These are phyloP conservation scores for Monopis laevigella DNA, from an alignment of 2,888 invertebrate species.

Conservation along the genomic window DNA sequence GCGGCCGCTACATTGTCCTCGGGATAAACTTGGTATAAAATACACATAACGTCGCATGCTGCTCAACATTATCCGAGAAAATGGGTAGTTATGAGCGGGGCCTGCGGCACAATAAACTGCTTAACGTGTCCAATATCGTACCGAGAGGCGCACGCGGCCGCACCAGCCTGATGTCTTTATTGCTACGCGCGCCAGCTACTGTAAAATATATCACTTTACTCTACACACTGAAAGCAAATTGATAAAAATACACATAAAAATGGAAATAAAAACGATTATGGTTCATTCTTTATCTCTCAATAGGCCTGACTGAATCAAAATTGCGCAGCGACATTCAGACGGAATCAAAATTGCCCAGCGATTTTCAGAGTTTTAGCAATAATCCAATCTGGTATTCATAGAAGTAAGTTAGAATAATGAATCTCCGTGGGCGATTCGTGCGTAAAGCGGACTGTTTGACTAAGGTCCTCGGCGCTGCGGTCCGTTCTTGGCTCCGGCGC, in stretches of 20 bases:
- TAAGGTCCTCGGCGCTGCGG: slow-evolving; percentile 42
- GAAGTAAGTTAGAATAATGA: slow-evolving; percentile 51
- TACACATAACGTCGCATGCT: slow-evolving; percentile 52
- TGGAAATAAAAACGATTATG: too few relatives aligned
- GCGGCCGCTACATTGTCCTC: not conserved
- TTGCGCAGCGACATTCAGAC: not conserved
- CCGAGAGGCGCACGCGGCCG: not conserved
- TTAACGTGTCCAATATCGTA: slow-evolving; percentile 24
- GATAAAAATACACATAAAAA: too few relatives aligned
- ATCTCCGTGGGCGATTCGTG: slow-evolving; percentile 60
- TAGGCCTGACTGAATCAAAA: too few relatives aligned
- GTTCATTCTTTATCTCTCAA: too few relatives aligned
- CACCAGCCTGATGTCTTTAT: slow-evolving; percentile 41
- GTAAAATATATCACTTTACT: not conserved
- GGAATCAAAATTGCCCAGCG: not conserved
- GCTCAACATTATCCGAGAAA: slow-evolving; percentile 52
- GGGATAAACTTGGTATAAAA: slow-evolving; percentile 42
- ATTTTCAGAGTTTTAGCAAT: too few relatives aligned
- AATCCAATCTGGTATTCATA: slow-evolving; percentile 9
- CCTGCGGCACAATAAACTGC: slow-evolving; percentile 54
- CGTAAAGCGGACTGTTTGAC: slow-evolving; percentile 66
- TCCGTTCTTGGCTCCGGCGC: slow-evolving; percentile 26
- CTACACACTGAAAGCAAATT: too few relatives aligned
- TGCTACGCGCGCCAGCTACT: slow-evolving; percentile 21
- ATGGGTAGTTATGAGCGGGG: slow-evolving; percentile 57